phyloP scores from a whole-genome alignment of 2,113 vertebrate genomes.

The Aegypius monachus region DNA sequence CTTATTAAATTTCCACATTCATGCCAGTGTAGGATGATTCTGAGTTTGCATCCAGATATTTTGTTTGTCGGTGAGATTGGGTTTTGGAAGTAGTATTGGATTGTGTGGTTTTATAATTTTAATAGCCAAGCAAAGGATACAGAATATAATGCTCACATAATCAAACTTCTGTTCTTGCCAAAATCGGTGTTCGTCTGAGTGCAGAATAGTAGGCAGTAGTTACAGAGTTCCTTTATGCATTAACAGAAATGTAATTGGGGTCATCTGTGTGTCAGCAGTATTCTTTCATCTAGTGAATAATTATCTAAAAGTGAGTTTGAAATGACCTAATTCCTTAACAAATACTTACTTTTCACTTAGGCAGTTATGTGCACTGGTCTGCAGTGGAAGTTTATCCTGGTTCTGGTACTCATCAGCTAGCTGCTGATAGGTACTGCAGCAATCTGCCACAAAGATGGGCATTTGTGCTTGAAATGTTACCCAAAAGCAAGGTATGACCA shows the following conservation, averaged over 20 bases:
- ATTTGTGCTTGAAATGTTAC: background rate
- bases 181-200: background rate
- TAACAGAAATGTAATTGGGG: constrained; percentile 13
- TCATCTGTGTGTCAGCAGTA: background rate
- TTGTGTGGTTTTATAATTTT: background rate
- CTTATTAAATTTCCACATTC: background rate
- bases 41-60: background rate
- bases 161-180: background rate
- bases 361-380: background rate
- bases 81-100: background rate
- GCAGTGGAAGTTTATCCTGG: background rate
- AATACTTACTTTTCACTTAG: background rate
- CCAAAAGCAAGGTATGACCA: background rate
- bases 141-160: background rate
- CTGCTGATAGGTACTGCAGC: background rate
- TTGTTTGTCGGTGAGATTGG: background rate
- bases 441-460: background rate
- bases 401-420: background rate
- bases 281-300: background rate
- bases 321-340: background rate
- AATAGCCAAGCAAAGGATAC: background rate
- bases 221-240: background rate
- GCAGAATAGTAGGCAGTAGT: background rate
- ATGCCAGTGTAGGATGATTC: background rate
- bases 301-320: background rate